phyloP scores from a whole-genome alignment of 92 coral and sea anemone species.

The Metridium senile region DNA sequence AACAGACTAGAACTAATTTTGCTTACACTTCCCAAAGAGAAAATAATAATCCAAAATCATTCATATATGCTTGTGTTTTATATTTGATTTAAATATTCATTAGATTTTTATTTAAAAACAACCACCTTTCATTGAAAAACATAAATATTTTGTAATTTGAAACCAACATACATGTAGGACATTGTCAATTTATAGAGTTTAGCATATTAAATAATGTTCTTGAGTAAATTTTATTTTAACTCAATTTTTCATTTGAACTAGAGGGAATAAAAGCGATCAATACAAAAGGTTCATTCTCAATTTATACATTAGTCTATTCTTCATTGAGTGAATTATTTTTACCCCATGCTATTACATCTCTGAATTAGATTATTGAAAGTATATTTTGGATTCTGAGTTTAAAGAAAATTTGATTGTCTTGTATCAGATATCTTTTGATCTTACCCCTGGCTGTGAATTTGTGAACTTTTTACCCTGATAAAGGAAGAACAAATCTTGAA shows the following conservation, averaged over 20 bases:
- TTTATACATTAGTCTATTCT: too few relatives aligned
- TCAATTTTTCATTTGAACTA: too few relatives aligned
- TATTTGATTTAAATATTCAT: slow-evolving; percentile 13
- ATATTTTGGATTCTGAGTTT: background rate
- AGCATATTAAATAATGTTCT: too few relatives aligned
- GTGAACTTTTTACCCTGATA: background rate
- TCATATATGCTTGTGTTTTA: background rate
- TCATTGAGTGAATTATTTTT: too few relatives aligned
- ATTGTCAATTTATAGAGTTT: too few relatives aligned
- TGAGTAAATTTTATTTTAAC: too few relatives aligned
- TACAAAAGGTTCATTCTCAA: too few relatives aligned
- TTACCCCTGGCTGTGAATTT: background rate
- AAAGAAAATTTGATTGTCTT: background rate
- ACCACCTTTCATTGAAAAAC: background rate
- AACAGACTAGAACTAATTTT: background rate
- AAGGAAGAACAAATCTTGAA: too few relatives aligned
- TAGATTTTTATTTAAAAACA: background rate
- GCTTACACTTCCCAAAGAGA: slow-evolving; percentile 1
- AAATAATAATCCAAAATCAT: background rate
- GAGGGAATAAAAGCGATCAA: too few relatives aligned
- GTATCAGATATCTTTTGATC: slow-evolving; percentile 7
- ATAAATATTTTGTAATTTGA: too few relatives aligned
- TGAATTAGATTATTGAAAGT: background rate
- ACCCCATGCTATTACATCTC: background rate
- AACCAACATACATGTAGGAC: too few relatives aligned